Conservation (phyloP, 2,113 vertebrate species). For the Chamaea fasciata region DNA sequence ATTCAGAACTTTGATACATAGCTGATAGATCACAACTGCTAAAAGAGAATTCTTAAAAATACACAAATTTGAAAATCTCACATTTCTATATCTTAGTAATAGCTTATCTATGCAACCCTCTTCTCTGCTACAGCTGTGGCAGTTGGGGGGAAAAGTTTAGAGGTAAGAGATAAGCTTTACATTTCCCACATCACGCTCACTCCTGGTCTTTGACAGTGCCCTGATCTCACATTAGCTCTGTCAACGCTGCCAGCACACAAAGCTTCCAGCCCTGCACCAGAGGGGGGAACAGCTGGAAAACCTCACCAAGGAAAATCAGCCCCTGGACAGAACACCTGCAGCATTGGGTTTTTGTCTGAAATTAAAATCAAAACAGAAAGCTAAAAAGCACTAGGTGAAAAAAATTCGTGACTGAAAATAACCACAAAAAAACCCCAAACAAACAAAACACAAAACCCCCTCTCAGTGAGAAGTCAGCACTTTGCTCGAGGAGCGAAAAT, state of each 20-base stretch:
- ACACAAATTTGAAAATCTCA: background rate
- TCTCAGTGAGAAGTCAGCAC: background rate
- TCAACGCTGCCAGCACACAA: fast-evolving
- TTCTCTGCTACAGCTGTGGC: background rate
- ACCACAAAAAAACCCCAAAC: fast-evolving
- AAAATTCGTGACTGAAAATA: background rate
- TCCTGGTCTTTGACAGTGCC: background rate
- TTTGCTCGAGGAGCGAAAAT: background rate
- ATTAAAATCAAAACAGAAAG: background rate
- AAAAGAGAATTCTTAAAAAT: background rate
- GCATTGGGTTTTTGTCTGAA: fast-evolving
- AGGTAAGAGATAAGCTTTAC: background rate
- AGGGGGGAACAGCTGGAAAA: background rate
- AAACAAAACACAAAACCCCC: background rate
- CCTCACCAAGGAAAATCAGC: background rate
- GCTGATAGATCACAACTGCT: background rate
- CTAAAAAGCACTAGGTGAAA: background rate
- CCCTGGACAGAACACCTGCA: background rate
- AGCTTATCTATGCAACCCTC: background rate
- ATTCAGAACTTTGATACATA: background rate
- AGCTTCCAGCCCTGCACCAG: background rate
- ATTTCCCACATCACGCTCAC: background rate
- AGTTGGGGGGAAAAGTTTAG: fast-evolving
- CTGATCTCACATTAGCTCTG: background rate
- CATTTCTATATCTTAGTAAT: background rate